Base-by-base conservation (phyloP, 2,888 invertebrate species). In the Xestoiulus laeticollis region DNA sequence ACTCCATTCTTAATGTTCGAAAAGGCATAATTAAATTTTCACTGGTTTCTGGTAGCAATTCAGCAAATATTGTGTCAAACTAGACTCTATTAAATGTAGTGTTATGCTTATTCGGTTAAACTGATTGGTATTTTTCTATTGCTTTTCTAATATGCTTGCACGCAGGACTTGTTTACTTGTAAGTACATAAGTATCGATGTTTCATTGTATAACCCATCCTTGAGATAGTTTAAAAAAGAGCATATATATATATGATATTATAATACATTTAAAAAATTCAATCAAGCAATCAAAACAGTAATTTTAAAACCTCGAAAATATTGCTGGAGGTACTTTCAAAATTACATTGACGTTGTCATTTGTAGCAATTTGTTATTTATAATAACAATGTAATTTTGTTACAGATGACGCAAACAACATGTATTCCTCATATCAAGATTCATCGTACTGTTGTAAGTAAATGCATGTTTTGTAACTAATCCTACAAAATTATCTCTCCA, bases 381-480 rank as follows among this genome's bases (percentile, higher is more conserved):
- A n/a, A n/a, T 44, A 44, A 44, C 44, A 26, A 10, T 14, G 30
- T 14, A 30, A 30, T 78, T 78, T 78, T 30, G 30, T 78, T 78
- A 14, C 78, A 78, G 78, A 78, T 26, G 78, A 78, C 30, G 14
- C 78, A 78, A 78, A 78, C 78, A 78, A 78, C 78, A 30, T 78
- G 10, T 30, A 78, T 78, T 12, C 78, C 1, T 30, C 78, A 30
- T 78, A 30, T 78, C 14, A 30, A 12, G 78, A 78, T 1, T 30
- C 33, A 38, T 5, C 33, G 6, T 38, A 26, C 30, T 78, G 30
- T 8, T 30, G 30, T 30, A 12, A 78, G 33, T 38, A 5, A 5
- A 38, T 6, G 33, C 33, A 38, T 38, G n/a, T n/a, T n/a, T n/a
- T n/a, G n/a, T n/a, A n/a, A n/a, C n/a, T n/a, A 59, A 22, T 14